phyloP scores from a whole-genome alignment of 2,113 vertebrate species.

The Poeciliopsis retropinna region DNA sequence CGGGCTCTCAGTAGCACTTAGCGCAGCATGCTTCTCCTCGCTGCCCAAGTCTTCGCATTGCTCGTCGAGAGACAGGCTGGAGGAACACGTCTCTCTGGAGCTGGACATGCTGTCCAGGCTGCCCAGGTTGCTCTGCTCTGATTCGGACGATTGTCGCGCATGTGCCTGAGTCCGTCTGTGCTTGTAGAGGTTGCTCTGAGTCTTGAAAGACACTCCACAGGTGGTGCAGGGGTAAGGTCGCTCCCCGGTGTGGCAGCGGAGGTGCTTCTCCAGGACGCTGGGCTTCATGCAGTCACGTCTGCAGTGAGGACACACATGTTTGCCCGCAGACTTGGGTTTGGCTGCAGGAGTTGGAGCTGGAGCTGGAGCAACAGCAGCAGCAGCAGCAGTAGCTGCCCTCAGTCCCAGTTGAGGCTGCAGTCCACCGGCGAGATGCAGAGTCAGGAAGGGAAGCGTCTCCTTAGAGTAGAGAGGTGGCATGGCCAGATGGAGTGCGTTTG shows the following conservation, averaged over 20 bases:
- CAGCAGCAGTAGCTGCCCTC: constrained; percentile 50
- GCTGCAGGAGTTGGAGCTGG: constrained; percentile 13
- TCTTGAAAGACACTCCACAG: constrained; percentile 95
- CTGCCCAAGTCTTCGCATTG: constrained; percentile 42
- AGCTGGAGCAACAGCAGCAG: no score
- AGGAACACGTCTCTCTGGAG: constrained; percentile 65
- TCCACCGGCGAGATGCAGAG: constrained; percentile 84
- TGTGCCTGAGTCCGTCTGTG: constrained; percentile 95
- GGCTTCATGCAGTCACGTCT: constrained; percentile 96
- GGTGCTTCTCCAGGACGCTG: constrained; percentile 95
- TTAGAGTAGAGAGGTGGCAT: constrained; percentile 72
- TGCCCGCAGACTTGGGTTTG: constrained; percentile 84
- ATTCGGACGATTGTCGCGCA: constrained; percentile 82
- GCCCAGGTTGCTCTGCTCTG: constrained; percentile 77
- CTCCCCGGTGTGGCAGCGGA: constrained; percentile 96
- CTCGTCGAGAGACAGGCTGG: constrained; percentile 64
- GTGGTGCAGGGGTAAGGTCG: constrained; percentile 91
- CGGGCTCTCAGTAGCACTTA: constrained; percentile 26
- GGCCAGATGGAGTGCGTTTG: constrained; percentile 66
- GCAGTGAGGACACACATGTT: constrained; percentile 91
- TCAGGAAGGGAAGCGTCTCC: constrained; percentile 80
- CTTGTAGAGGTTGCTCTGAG: constrained; percentile 98
- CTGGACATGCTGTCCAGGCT: constrained; percentile 71
- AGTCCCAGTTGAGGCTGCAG: constrained; percentile 76
- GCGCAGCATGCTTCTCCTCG: constrained; percentile 42